Base-by-base conservation (phyloP, 2,797 vertebrate species). In the Bradypodion pumilum region DNA sequence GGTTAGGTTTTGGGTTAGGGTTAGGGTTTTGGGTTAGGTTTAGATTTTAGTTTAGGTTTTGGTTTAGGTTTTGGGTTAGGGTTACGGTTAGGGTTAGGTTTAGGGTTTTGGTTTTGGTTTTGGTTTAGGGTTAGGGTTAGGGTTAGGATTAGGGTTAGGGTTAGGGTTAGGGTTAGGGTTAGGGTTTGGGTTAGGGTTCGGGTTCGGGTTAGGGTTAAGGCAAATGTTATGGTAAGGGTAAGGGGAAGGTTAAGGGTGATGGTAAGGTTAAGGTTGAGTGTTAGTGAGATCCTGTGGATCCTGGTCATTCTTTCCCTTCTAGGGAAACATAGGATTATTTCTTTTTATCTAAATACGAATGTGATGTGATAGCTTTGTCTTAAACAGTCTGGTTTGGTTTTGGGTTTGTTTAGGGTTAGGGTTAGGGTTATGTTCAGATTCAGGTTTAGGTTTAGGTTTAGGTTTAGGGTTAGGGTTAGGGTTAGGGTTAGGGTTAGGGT, bases 51-150 rank as follows among this genome's bases (percentile, higher is more conserved):
- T 69, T 77, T 68, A 78, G n/a, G n/a, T n/a, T n/a, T n/a, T n/a
- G 70, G 40, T 37, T 74, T 81, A 85, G 60, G 69, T 37, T 72
- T 72, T 42, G 37, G 37, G 23, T 72, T 72, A 42, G 69, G 62
- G 77, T 52, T 80, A 80, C 75, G 86, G 74, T 72, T 84, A 79
- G 82, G 74, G n/a, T n/a, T 78, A 74, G 35, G 81, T 76, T 63
- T 84, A 80, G 69, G 69, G 7, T 9, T 35, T 72, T 70, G 70
- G 70, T 73, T 73, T 73, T 40, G 70, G 70, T 5, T 73, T 73
- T 73, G 70, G 70, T 40, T 27, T 73, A 72, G 69, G 69, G 69
- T 44, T 72, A 27, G 69, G 37, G 69, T 25, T 72, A 42, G 42
- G 69, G 69, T 25, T 72, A 21, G 15, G 69, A 37, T 37, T 72